phyloP scores from a whole-genome alignment of 2,113 vertebrate species.

The Struthidea cinerea region DNA sequence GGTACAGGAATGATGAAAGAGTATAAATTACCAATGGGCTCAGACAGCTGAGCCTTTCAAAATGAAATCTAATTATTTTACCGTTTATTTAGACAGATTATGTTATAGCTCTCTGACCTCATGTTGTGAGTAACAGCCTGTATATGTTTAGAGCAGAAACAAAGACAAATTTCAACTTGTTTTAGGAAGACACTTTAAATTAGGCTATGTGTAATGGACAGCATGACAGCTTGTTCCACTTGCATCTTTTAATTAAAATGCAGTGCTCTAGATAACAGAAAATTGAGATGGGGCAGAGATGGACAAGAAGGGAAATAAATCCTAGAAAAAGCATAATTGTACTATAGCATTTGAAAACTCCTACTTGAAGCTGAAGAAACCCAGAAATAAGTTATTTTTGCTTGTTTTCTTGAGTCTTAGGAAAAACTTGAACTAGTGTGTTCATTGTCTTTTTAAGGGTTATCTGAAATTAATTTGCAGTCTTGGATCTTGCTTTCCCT shows the following conservation, averaged over 20 bases:
- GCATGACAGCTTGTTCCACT: not conserved
- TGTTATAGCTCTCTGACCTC: not conserved
- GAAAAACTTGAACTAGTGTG: not conserved
- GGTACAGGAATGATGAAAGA: not conserved
- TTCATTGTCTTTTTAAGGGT: not conserved
- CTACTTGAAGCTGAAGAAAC: not conserved
- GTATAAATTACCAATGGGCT: not conserved
- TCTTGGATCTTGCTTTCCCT: not conserved
- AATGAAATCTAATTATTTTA: conserved; percentile 29
- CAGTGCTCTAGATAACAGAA: not conserved
- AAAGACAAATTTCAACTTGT: not conserved
- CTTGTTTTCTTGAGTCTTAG: not conserved
- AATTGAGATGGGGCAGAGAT: not conserved
- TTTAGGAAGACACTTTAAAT: not conserved
- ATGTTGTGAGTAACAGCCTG: not conserved
- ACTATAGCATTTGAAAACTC: not conserved
- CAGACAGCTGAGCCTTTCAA: not conserved
- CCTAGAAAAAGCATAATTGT: not conserved
- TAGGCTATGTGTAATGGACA: not conserved
- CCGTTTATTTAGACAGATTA: not conserved
- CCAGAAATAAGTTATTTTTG: not conserved
- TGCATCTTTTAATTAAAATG: conserved; percentile 14
- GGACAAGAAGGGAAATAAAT: not conserved
- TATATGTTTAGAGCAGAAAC: not conserved
- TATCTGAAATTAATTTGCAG: not conserved